Evolutionary conservation across 1,140 invertebrate species (phyloP).

Genomic region (Drosophila ohnishii): DNA sequence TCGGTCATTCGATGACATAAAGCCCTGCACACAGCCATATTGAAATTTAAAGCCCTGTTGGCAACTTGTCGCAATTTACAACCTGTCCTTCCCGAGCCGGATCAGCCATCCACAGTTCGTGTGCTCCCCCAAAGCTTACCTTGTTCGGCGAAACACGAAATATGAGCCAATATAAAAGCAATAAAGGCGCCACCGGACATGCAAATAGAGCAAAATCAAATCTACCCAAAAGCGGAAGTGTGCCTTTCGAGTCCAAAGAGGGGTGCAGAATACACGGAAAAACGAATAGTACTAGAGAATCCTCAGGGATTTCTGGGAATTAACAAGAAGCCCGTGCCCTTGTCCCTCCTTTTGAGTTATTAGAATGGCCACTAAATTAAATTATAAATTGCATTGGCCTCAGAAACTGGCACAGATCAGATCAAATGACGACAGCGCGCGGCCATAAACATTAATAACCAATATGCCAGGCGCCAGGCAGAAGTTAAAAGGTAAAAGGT

Average conservation of each 20-base stretch:
- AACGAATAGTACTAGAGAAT: background rate
- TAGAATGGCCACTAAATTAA: slow-evolving; percentile 59
- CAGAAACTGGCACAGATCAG: slow-evolving; percentile 54
- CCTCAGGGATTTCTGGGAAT: background rate
- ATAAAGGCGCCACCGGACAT: slow-evolving; percentile 61
- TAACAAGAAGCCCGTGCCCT: background rate
- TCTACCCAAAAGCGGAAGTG: slow-evolving; percentile 42
- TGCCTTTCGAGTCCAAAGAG: slow-evolving; percentile 4
- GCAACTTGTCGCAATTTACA: slow-evolving; percentile 78
- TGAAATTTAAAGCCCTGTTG: slow-evolving; percentile 79
- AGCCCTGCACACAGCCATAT: slow-evolving; percentile 53
- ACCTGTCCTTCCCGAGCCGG: slow-evolving; percentile 45
- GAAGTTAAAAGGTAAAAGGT: slow-evolving; percentile 9
- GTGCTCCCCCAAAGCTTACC: slow-evolving; percentile 1
- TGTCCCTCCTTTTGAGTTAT: slow-evolving; percentile 52
- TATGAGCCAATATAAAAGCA: slow-evolving; percentile 80
- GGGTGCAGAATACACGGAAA: background rate
- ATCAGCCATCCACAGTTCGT: slow-evolving; percentile 11
- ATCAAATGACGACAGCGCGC: slow-evolving; percentile 56
- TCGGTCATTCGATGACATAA: slow-evolving; percentile 58
- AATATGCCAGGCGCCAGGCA: slow-evolving; percentile 53
- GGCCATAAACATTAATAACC: slow-evolving; percentile 77
- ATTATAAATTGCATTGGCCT: slow-evolving; percentile 70
- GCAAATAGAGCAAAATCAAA: slow-evolving; percentile 61
- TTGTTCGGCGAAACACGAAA: slow-evolving; percentile 49